phyloP scores from a whole-genome alignment of 2,797 vertebrate species.

The Nothura maculosa region DNA sequence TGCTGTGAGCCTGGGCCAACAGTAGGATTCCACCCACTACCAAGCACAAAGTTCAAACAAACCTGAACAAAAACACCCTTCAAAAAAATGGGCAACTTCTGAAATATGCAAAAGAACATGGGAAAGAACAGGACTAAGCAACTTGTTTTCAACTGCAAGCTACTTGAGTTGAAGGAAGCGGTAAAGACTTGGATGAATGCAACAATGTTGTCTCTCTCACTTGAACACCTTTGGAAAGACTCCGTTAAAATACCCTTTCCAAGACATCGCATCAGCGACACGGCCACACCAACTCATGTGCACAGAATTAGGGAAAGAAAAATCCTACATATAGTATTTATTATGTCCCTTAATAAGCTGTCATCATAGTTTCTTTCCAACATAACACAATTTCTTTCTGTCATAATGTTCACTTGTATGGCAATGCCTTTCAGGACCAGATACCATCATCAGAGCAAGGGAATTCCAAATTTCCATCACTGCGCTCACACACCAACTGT shows the following conservation, averaged over 20 bases:
- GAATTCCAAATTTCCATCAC: background rate
- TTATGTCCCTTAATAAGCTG: rapidly evolving
- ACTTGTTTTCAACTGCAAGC: conserved; percentile 34
- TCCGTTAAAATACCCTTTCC: background rate
- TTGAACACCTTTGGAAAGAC: background rate
- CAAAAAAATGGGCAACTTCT: conserved; percentile 36
- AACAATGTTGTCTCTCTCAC: background rate
- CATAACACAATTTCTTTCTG: background rate
- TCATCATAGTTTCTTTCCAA: background rate
- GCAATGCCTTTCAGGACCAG: background rate
- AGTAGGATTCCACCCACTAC: conserved; percentile 70
- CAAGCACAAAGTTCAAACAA: conserved; percentile 75
- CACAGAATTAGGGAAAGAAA: background rate
- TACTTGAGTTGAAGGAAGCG: background rate
- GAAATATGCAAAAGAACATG: background rate
- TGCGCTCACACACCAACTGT: background rate
- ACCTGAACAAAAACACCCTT: conserved; percentile 1
- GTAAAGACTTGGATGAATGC: background rate
- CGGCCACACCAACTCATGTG: background rate
- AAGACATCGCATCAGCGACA: background rate
- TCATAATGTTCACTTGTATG: background rate
- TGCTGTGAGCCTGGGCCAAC: conserved; percentile 40
- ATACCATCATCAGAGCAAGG: background rate
- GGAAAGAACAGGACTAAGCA: background rate
- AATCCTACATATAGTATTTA: background rate